Percentiles rank a stretch among this genome's conserved stretches.
These are phyloP conservation scores for Bos taurus DNA, from an alignment of 2,113 vertebrate genomes.

Conservation along the genomic window DNA sequence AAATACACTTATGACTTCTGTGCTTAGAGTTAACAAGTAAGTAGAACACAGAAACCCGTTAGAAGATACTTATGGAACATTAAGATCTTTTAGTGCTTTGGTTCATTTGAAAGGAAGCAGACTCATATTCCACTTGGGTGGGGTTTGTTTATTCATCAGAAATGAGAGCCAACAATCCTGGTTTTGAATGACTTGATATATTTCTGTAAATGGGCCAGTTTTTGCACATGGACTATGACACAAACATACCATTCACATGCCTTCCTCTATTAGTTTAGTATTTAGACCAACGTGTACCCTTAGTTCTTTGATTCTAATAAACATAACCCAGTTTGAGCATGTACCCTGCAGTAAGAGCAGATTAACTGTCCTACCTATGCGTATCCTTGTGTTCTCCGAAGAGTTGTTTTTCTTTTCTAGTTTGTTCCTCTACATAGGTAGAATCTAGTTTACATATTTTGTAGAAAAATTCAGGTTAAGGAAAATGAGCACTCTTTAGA, in stretches of 20 bases:
- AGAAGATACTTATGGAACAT: background rate
- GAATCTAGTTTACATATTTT: conserved; percentile 42
- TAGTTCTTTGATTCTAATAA: conserved; percentile 37
- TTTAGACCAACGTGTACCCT: conserved; percentile 23
- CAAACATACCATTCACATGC: background rate
- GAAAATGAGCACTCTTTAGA: conserved; percentile 10
- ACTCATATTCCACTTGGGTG: background rate
- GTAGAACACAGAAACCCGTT: background rate
- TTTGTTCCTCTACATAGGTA: background rate
- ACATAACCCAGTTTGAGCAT: background rate
- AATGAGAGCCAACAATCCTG: conserved; percentile 3
- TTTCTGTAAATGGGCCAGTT: conserved; percentile 35
- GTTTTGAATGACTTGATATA: conserved; percentile 26
- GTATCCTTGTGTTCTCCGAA: background rate
- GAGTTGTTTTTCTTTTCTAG: background rate
- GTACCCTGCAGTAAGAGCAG: background rate
- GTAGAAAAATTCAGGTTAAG: background rate
- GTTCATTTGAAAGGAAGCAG: background rate
- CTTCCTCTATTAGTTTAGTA: background rate
- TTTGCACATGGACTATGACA: background rate
- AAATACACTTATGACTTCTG: background rate
- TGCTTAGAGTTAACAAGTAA: background rate
- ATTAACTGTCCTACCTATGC: background rate
- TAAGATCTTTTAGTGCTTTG: background rate
- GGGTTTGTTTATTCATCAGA: conserved; percentile 36